phyloP scores from a whole-genome alignment of 2,888 invertebrate genomes.

The Amphiduros pacificus region DNA sequence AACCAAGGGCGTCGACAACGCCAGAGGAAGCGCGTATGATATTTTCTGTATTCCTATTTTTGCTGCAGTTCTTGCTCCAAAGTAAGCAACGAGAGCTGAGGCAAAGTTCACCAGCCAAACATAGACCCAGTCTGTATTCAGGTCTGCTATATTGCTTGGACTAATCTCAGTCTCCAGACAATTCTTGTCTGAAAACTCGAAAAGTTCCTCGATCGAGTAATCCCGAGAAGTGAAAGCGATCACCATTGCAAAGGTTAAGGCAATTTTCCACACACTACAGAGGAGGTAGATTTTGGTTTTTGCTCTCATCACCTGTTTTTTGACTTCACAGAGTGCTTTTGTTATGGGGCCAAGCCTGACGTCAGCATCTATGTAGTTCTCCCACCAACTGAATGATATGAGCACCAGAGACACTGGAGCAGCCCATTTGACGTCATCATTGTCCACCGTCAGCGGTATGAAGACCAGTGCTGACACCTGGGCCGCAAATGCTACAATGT shows the following conservation, averaged over 20 bases:
- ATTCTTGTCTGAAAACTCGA: too few species aligned
- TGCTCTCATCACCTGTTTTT: background rate
- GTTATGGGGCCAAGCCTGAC: background rate
- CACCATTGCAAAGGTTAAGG: slow-evolving; percentile 76
- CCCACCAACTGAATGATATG: slow-evolving; percentile 15
- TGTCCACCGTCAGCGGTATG: slow-evolving; percentile 33
- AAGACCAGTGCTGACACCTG: slow-evolving; percentile 35
- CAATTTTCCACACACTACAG: slow-evolving; percentile 88
- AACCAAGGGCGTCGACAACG: slow-evolving; percentile 86
- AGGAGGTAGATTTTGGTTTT: slow-evolving; percentile 89
- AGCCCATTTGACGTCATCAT: slow-evolving; percentile 19
- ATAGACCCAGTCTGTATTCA: slow-evolving; percentile 10
- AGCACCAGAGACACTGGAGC: slow-evolving; percentile 13
- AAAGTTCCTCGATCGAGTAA: too few species aligned
- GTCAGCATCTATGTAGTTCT: slow-evolving; percentile 12
- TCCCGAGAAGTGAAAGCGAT: slow-evolving; percentile 56
- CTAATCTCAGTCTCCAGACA: background rate
- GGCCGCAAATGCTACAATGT: slow-evolving; percentile 6
- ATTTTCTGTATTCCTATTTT: slow-evolving; percentile 74
- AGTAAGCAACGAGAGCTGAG: slow-evolving; percentile 84
- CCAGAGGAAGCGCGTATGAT: slow-evolving; percentile 95
- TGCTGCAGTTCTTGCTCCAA: slow-evolving; percentile 93
- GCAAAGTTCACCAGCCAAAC: slow-evolving; percentile 70
- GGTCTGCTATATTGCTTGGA: background rate
- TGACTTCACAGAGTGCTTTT: background rate